Evolutionary conservation across 2,113 vertebrate species (phyloP), one percentile per base, ranked within the genome.

Genomic region (Sisor rabdophorus): DNA sequence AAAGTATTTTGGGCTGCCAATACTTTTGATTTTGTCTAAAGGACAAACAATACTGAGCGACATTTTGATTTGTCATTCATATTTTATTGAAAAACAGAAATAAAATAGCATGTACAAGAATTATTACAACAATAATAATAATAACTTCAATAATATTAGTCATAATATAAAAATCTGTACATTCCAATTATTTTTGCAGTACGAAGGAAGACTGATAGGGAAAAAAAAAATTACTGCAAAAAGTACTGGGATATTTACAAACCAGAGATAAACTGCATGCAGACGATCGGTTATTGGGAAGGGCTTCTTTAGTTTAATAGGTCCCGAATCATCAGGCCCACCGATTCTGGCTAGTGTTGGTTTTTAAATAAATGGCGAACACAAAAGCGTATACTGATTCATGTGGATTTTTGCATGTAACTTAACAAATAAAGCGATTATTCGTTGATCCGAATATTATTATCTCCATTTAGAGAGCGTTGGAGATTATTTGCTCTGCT

Each of bases 41-140:
- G 11, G 20, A 65, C 24, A 36, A 6, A 44, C 40, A 44, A 44
- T 4, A 9, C 5, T 44, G 75, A 19, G 17, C 55, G 17, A 63
- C 50, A 10, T 69, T 85, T 84, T 61, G 65, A 84, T 80, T 80
- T 81, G 87, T 87, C 84, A 77, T 78, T 81, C 81, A 85, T 81
- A 70, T 94, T 94, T 98, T 96, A 96, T 98, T 98, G 94, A 95
- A 95, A 97, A 88, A 91, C 86, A 75, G 93, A 93, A 96, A 96
- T 94, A 96, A 94, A 95, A 97, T 95, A 96, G 92, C 90, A 96
- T 94, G 92, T 95, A 89, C 87, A 96, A 95, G 92, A 94, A 86
- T 88, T 88, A 84, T 77, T 74, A 84, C 79, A 83, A 78, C 71
- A 79, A 84, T 59, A 76, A 82, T 75, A 75, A 82, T 69, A 68